Evolutionary conservation across 2,113 vertebrate genomes (phyloP).

Genomic region (Coturnix japonica): DNA sequence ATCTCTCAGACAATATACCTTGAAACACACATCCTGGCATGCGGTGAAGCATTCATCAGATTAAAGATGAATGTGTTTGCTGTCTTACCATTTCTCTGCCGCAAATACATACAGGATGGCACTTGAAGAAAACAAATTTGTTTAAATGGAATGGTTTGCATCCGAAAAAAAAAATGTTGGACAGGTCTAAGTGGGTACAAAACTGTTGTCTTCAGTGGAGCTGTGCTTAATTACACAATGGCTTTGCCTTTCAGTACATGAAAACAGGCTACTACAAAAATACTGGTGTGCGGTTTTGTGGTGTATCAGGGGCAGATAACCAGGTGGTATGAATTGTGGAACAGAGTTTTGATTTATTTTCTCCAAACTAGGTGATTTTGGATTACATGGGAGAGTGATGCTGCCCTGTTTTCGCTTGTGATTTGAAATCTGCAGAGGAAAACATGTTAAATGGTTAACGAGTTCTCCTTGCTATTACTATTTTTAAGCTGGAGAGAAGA

Average conservation of each 20-base stretch:
- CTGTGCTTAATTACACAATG: neutral
- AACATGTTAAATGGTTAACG: neutral
- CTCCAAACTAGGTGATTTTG: neutral
- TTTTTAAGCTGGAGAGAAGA: neutral
- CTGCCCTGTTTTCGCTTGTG: neutral
- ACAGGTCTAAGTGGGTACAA: neutral
- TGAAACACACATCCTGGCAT: conserved; percentile 32
- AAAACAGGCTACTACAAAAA: neutral
- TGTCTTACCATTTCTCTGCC: neutral
- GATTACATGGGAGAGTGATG: neutral
- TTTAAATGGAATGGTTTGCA: neutral
- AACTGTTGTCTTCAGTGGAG: neutral
- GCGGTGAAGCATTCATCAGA: neutral
- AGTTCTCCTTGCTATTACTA: neutral
- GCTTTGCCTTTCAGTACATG: neutral
- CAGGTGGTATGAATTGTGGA: neutral
- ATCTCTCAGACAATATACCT: conserved; percentile 31
- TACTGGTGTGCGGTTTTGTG: neutral
- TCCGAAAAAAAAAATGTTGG: neutral
- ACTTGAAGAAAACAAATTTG: neutral
- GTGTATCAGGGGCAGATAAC: neutral
- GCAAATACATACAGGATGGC: neutral
- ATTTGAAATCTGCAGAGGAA: neutral
- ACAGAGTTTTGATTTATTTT: neutral
- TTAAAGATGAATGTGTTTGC: conserved; percentile 26